These are phyloP conservation scores for Salvelinus alpinus DNA, from an alignment of 2,113 vertebrate species.

Conservation along the genomic window DNA sequence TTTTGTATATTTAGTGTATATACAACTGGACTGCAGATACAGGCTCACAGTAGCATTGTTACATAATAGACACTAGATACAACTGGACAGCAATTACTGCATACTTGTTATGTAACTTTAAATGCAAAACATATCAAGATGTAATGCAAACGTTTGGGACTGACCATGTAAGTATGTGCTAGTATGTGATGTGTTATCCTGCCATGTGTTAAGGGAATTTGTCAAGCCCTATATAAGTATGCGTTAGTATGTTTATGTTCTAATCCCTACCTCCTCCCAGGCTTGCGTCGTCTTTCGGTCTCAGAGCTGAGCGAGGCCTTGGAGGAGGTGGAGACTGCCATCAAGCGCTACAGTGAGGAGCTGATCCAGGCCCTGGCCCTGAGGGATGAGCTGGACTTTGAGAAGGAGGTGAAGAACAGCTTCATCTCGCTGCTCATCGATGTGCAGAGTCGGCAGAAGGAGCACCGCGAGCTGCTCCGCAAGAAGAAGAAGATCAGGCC, in stretches of 20 bases:
- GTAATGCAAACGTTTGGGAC: too few species aligned
- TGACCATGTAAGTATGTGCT: too few species aligned
- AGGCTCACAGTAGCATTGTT: conserved; percentile 25
- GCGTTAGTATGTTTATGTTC: too few species aligned
- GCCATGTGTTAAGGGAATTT: too few species aligned
- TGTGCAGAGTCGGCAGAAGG: conserved; percentile 97
- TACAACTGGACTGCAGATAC: neutral
- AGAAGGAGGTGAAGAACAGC: conserved; percentile 99
- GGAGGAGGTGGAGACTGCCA: conserved; percentile 91
- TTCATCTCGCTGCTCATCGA: conserved; percentile 97
- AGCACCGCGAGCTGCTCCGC: conserved; percentile 92
- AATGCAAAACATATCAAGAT: too few species aligned
- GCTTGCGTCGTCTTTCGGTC: conserved; percentile 83
- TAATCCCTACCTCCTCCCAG: conserved; percentile 59
- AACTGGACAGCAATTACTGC: conserved; percentile 12
- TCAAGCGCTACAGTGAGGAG: conserved; percentile 91
- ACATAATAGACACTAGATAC: conserved; percentile 33
- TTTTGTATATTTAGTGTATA: too few species aligned
- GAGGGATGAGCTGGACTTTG: conserved; percentile 93
- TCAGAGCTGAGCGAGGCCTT: conserved; percentile 87
- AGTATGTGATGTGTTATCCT: neutral
- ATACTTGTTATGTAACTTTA: conserved; percentile 44
- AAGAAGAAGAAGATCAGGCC: conserved; percentile 87
- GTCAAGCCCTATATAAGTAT: too few species aligned
- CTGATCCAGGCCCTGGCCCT: conserved; percentile 92